Base-by-base conservation (phyloP, 2,113 vertebrate genomes). In the Chaetorhynchus papuensis region DNA sequence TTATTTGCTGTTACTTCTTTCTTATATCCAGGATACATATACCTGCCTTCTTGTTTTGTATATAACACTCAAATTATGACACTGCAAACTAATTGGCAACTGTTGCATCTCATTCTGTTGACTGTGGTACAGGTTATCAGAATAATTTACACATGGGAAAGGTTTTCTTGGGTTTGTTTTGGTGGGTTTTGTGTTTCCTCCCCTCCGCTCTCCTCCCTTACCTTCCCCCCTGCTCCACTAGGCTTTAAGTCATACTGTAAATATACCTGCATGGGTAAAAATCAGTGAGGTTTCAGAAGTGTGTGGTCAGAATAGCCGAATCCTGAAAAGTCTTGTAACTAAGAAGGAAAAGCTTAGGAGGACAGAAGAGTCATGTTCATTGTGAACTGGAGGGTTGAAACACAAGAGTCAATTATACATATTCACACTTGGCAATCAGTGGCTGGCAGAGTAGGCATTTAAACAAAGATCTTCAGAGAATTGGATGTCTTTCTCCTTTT, bases 201-300 rank as follows among this genome's bases (percentile, higher is more conserved):
- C 33, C 27, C 11, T 44, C 30, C 10, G 3, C 6, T 56, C 23
- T 16, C 15, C 5, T 65, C 24, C 7, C 4, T 50, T 9, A 27
- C 20, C 15, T 27, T 26, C 16, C 30, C 2, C 2, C 4, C 2
- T 13, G 13, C 53, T 10, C 20, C 2, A 7, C 7, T 19, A 50
- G 6, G 2, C 11, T 75, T 60, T 41, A 28, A 45, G 47, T 70
- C 30, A 3, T 60, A n/a, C 7, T 63, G 2, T 53, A 70, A 88
- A 37, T 61, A 37, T 11, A 2, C 9, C 11, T 66, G 20, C 2
- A 15, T 7, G 11, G 20, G 16, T 61, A 53, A 70, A 92, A 82
- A 35, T 47, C 9, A 77, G 5, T 63, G 31, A 70, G 20, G 52
- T 78, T 82, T 49, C 49, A 71, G 35, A 75, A 87, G 52, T 7